Conservation (phyloP, 1,140 invertebrate genomes). For the Cryptotermes secundus region DNA sequence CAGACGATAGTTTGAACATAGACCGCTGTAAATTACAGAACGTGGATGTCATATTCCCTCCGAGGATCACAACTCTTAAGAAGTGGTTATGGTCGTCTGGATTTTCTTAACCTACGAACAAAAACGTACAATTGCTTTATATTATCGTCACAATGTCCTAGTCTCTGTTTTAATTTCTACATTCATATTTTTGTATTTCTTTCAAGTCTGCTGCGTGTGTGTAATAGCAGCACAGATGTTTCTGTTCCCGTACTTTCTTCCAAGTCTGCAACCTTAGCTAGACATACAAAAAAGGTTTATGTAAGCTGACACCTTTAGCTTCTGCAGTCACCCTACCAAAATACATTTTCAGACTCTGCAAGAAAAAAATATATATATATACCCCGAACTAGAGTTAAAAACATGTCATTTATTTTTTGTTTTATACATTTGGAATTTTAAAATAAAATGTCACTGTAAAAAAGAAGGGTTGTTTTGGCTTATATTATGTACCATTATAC, state of each 20-base stretch:
- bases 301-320: conserved; percentile 1
- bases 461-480: not conserved
- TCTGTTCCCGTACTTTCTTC: not conserved
- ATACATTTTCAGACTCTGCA: not conserved
- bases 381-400: not conserved
- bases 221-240: conserved; percentile 5
- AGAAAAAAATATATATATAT: not conserved
- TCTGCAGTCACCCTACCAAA: not conserved
- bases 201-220: not conserved
- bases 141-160: not conserved
- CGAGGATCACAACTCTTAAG: too few species aligned
- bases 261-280: not conserved
- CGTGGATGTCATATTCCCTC: too few species aligned
- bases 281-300: not conserved
- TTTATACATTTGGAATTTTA: not conserved
- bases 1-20: not conserved
- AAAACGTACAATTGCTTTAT: not conserved
- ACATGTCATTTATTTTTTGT: not conserved
- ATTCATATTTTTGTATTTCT: not conserved
- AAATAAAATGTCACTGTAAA: conserved; percentile 11
- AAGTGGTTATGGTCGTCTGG: not conserved
- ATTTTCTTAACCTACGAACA: not conserved
- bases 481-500: not conserved
- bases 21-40: not conserved
- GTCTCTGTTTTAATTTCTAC: not conserved